Conservation (phyloP, 2,113 vertebrate genomes). For the Scomber colias region DNA sequence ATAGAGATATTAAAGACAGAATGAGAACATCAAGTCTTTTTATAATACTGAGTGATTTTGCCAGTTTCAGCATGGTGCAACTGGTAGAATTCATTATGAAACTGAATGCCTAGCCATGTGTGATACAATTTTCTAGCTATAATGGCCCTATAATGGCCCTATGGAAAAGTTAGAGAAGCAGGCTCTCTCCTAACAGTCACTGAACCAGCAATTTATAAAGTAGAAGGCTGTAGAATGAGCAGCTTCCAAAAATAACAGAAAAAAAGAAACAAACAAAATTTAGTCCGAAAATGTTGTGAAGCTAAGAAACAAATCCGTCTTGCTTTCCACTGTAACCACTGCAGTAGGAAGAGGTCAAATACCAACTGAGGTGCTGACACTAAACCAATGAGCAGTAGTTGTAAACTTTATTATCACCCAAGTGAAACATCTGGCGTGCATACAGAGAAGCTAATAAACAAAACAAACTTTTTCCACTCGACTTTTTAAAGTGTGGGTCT, state of each 20-base stretch:
- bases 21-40: background rate
- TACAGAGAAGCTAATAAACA: background rate
- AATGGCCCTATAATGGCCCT: background rate
- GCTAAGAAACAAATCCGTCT: background rate
- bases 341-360: background rate
- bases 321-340: background rate
- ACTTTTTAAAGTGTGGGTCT: background rate
- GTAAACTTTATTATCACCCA: no score
- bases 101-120: background rate
- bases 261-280: background rate
- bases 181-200: background rate
- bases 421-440: no score
- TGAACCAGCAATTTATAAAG: background rate
- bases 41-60: background rate
- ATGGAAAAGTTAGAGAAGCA: background rate
- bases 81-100: background rate
- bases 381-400: no score
- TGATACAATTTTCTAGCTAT: background rate
- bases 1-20: background rate
- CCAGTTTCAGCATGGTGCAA: background rate
- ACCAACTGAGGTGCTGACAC: background rate
- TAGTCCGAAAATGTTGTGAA: background rate
- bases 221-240: no score
- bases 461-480: background rate
- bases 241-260: background rate